Base-by-base conservation (phyloP, 2,797 vertebrate genomes). In the Etheostoma nigrum region DNA sequence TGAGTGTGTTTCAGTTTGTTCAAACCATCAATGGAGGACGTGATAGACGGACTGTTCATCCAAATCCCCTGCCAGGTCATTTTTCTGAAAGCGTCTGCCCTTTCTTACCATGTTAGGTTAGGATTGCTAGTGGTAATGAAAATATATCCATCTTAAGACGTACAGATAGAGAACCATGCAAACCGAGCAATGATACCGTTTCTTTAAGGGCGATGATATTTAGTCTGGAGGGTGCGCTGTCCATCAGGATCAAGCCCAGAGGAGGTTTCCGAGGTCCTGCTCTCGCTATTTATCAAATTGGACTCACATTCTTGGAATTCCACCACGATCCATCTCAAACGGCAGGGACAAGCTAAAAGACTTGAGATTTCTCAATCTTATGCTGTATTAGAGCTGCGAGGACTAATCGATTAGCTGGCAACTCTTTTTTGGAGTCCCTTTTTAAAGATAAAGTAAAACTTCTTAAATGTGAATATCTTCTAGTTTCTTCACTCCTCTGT, bases 251-350 rank as follows among this genome's bases (percentile, higher is more conserved):
- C 58, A 71, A 52, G 68, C 54, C 58, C 60, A 79, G 69, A 74
- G 52, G 72, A 68, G 83, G 45, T 76, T 67, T 64, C 48, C 4
- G 63, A 85, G 77, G 69, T 84, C 69, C 74, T 9, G 55, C 68
- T 74, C 72, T 67, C 6, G 11, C 72, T 44, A 19, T 65, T 81
- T 81, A 82, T 68, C 74, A 80, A 75, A 72, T 82, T n/a, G 54
- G 76, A 87, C 76, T 86, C 55, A 42, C 82, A 92, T 91, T 90
- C 83, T 77, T 81, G n/a, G 33, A 74, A 94, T 93, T 92, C 85
- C 88, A 77, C 79, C 70, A 74, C 55, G 42, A 72, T 64, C 72
- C 78, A 69, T 72, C 71, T 78, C 53, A 30, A 72, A 74, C 69
- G 51, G 65, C 54, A 62, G 63, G 4, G 68, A 79, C 74, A 71